Base-by-base conservation (phyloP, 2,888 invertebrate genomes). In the Saturnia japonica region DNA sequence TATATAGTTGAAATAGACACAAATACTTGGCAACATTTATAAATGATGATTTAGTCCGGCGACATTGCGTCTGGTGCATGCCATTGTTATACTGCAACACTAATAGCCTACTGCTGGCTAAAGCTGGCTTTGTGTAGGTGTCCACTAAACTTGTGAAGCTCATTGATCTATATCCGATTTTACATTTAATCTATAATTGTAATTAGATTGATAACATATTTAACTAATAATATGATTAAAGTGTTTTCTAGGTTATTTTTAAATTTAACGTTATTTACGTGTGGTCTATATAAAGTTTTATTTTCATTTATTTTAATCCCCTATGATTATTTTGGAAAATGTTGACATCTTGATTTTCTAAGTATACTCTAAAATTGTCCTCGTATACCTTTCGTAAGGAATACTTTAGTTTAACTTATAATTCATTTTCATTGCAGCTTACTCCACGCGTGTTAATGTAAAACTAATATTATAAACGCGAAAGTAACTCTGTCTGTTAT, bases 21-120 rank as follows among this genome's bases (percentile, higher is more conserved):
- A 54, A 60, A 40, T 75, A 80, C 83, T 87, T 90, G 90, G 87
- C 90, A 89, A 85, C 83, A 79, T 76, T 82, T 75, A 75, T 82
- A 78, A 82, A 84, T 83, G 85, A 87, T 85, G 84, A 88, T 87
- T 86, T 81, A 81, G 81, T 77, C 77, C 76, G 93, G 92, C 92
- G 92, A 89, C 93, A 84, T 82, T 80, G 82, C 82, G 92, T 93
- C 93, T 93, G 86, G 85, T 85, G 76, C 83, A 83, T 79, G 83
- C 83, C 78, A 89, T 90, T 91, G 85, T 86, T 83, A 82, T 80
- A 84, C 78, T 87, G 88, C 86, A 90, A 85, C 88, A 85, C 87
- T 87, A 87, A 86, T 87, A 88, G 84, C 80, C 34, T 11, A 22
- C 54, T 68, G 40, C 42, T 57, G 54, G 54, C 42, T 51, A 51